Evolutionary conservation across 2,888 invertebrate genomes (phyloP), one percentile per base, ranked within the genome.

Genomic region (Agrotis puta): DNA sequence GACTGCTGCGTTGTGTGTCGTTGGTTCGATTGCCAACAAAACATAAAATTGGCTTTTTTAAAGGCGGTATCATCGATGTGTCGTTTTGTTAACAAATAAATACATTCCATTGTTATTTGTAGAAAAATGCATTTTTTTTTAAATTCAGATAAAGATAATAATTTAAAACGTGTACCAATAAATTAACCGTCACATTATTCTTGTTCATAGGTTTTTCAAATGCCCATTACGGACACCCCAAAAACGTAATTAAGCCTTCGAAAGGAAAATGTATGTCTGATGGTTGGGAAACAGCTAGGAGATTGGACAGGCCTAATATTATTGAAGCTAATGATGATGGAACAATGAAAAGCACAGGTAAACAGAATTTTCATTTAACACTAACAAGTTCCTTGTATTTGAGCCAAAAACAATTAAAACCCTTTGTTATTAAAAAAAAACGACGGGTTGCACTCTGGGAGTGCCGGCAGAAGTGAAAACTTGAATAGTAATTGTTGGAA

Each of bases 271-370:
- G 94, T 62, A 97, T 97, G 97, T 96, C 95, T 0, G 97, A 97
- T 77, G 97, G 97, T 0, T 97, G 97, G 97, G 97, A 97, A 88
- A 97, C 97, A 0, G 97, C 97, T 0, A 90, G 97, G 67, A 92
- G 97, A 64, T 90, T 97, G 7, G 97, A 97, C 86, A 92, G 97
- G 78, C 97, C 97, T 0, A 93, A 96, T 58, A 88, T 97, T 22
- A 93, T 97, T 24, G 92, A 96, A 86, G 92, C 94, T 24, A 96
- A 96, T 74, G 92, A 93, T 0, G 94, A 96, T 77, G 97, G 97
- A 27, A 96, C 97, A 27, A 90, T 97, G 45, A 94, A 96, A 92
- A 94, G 97, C 59, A 93, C 96, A 83, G 97, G 95, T 96, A 87
- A 65, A 45, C 14, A 62, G 7, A 16, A 2, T 20, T 27, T 47